Conservation (phyloP, 2,888 invertebrate species). For the Machimus atricapillus region DNA sequence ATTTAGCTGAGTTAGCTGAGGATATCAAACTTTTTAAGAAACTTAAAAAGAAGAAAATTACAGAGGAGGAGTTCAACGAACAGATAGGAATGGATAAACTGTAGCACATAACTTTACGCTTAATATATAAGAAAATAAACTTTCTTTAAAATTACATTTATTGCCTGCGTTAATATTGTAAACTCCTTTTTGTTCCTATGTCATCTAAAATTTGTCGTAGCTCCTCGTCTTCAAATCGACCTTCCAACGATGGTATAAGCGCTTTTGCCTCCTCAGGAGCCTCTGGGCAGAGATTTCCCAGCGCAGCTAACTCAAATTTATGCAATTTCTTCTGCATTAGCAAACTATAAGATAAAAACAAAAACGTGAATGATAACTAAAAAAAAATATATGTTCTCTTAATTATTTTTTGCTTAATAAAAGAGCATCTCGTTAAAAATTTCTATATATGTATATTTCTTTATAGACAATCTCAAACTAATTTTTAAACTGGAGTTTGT, state of each 20-base stretch:
- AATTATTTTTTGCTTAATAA: too few relatives aligned
- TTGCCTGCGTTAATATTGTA: conserved; percentile 78
- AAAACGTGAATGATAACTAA: background rate
- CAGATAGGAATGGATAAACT: conserved; percentile 65
- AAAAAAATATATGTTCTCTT: too few relatives aligned
- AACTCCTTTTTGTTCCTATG: conserved; percentile 96
- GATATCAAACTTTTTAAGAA: conserved; percentile 87
- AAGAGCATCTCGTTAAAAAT: too few relatives aligned
- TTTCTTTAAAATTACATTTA: background rate
- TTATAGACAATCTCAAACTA: too few relatives aligned
- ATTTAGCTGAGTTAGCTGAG: conserved; percentile 77
- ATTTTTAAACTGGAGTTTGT: too few relatives aligned
- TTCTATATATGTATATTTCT: too few relatives aligned
- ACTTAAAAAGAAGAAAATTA: conserved; percentile 82
- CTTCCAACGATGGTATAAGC: conserved; percentile 94
- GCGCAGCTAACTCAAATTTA: conserved; percentile 96
- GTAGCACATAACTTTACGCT: background rate
- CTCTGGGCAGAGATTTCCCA: conserved; percentile 98
- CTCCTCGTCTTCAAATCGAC: conserved; percentile 97
- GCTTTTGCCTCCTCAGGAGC: conserved; percentile 98
- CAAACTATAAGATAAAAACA: conserved; percentile 67
- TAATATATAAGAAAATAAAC: background rate
- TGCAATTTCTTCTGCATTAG: conserved; percentile 94
- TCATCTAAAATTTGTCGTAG: conserved; percentile 95
- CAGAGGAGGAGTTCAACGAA: conserved; percentile 71